phyloP scores from a whole-genome alignment of 2,113 vertebrate genomes.

The Eclectus roratus region DNA sequence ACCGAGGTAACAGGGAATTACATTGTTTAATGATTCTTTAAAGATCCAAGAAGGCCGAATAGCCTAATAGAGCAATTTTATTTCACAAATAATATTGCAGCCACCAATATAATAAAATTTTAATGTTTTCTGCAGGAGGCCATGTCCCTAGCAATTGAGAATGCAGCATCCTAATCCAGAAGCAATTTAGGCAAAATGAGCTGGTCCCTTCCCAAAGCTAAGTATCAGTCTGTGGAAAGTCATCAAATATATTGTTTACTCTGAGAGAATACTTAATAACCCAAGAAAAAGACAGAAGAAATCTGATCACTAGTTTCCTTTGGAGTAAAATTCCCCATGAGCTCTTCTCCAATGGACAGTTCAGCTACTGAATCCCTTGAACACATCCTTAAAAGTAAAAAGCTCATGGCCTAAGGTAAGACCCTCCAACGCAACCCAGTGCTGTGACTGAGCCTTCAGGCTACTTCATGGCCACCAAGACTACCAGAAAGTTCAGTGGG shows the following conservation, averaged over 20 bases:
- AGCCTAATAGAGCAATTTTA: conserved; percentile 1
- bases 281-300: not conserved
- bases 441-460: not conserved
- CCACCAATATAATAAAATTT: conserved; percentile 11
- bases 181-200: conserved; percentile 21
- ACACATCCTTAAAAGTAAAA: not conserved
- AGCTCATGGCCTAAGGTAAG: not conserved
- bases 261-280: not conserved
- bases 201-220: not conserved
- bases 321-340: not conserved
- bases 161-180: not conserved
- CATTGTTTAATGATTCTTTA: conserved; percentile 51
- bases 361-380: not conserved
- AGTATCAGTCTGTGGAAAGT: not conserved
- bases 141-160: not conserved
- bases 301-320: not conserved
- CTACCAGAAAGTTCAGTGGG: not conserved
- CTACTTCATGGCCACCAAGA: not conserved
- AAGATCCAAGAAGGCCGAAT: not conserved
- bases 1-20: conserved; percentile 14
- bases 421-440: accelerated
- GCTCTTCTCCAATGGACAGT: not conserved
- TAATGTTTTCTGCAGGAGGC: conserved; percentile 33
- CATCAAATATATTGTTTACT: not conserved
- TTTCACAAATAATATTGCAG: conserved; percentile 30